Evolutionary conservation across 2,797 vertebrate species (phyloP).

Genomic region (Hoplostethus atlanticus): DNA sequence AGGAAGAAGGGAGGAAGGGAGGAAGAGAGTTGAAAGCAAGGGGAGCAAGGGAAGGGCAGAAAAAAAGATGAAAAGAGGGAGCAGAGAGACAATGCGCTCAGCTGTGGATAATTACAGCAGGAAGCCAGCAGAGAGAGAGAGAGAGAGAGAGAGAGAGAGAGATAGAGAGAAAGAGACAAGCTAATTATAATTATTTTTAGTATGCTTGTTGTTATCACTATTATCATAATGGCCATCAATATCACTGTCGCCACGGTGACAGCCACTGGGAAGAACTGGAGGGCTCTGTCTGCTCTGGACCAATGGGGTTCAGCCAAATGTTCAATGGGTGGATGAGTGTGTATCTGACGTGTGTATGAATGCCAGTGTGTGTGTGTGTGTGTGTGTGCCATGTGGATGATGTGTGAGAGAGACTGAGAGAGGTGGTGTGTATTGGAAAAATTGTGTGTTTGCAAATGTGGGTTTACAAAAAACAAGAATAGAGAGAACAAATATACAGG

Average conservation of each 20-base stretch:
- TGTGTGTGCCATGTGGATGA: conserved; percentile 14
- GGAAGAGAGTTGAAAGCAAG: conserved; percentile 70
- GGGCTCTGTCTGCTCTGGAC: conserved; percentile 73
- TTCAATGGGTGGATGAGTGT: conserved; percentile 61
- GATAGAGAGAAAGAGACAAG: conserved; percentile 81
- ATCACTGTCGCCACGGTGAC: conserved; percentile 83
- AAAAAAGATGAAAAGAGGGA: conserved; percentile 82
- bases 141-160: conserved; percentile 71
- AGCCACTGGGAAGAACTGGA: conserved; percentile 76
- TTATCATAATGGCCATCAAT: conserved; percentile 88
- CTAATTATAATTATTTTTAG: conserved; percentile 90
- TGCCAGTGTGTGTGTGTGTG: conserved; percentile 22
- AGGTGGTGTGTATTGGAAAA: conserved; percentile 14
- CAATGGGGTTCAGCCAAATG: conserved; percentile 76
- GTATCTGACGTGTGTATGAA: conserved; percentile 35
- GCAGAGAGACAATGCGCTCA: conserved; percentile 84
- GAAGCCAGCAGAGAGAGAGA: conserved; percentile 74
- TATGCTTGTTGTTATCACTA: conserved; percentile 88
- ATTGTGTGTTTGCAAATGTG: conserved; percentile 4
- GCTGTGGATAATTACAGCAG: conserved; percentile 88
- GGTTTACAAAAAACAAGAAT: background rate
- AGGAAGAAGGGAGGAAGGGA: conserved; percentile 61
- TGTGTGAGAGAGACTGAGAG: conserved; percentile 1
- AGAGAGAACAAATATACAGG: background rate
- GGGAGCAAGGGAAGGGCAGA: conserved; percentile 69